Conservation (phyloP, 1,140 invertebrate genomes). For the Brachionus plicatilis region DNA sequence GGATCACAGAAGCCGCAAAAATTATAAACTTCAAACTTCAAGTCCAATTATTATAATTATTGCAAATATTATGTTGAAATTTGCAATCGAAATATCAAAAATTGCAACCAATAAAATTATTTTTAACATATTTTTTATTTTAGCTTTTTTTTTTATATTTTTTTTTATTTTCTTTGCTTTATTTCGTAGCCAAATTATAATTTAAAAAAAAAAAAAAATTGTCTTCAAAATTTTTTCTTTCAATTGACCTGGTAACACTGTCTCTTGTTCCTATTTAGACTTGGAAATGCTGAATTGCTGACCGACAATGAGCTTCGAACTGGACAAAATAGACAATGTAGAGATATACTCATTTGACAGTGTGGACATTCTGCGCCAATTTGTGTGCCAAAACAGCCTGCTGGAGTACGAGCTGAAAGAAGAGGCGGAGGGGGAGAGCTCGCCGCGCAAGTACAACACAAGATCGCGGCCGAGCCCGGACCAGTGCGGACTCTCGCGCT, state of each 20-base stretch:
- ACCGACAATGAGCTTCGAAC: slow-evolving; percentile 16
- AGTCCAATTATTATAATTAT: background rate
- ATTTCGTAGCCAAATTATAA: slow-evolving; percentile 4
- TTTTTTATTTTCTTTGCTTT: background rate
- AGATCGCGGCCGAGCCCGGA: background rate
- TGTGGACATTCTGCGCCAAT: background rate
- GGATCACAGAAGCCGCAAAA: background rate
- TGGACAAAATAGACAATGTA: background rate
- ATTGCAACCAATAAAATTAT: background rate
- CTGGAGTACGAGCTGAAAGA: background rate
- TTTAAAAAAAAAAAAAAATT: background rate
- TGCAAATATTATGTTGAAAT: slow-evolving; percentile 12
- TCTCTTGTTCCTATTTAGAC: background rate
- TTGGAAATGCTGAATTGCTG: background rate
- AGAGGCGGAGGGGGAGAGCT: background rate
- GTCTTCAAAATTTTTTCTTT: background rate
- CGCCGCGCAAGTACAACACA: background rate
- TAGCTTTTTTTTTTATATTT: background rate
- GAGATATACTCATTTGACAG: background rate
- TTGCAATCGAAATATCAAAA: slow-evolving; percentile 9
- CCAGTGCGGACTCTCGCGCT: background rate
- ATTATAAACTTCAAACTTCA: background rate
- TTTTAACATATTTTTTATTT: slow-evolving; percentile 21
- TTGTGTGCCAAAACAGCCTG: background rate
- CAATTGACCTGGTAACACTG: background rate